Base-by-base conservation (phyloP, 2,888 invertebrate species). In the Smittia aterrima region DNA sequence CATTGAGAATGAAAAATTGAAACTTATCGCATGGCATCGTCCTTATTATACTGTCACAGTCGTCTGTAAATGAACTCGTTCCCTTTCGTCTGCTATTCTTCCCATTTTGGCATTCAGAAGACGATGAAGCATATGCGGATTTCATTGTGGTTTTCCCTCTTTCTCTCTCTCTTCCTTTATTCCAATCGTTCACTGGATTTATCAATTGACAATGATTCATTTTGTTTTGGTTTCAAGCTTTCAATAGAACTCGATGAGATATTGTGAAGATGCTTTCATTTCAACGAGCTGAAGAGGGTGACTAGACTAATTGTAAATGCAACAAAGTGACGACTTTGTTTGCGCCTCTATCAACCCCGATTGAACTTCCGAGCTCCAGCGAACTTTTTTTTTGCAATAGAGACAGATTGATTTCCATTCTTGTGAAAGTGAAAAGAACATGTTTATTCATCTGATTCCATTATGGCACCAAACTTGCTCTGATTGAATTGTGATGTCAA, bases 1-100 rank as follows among this genome's bases (percentile, higher is more conserved):
- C 70, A 32, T 71, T 71, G 58, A 72, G 54, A 72, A 62, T 72
- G 72, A 72, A 72, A 72, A 72, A 72, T 62, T 62, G 72, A 62
- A 72, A 40, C 40, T 27, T 72, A 62, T 62, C 62, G 68, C 54
- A 71, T 38, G 25, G 22, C 58, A 62, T 72, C 27, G 54, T 54
- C 54, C 72, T 72, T 72, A 72, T 62, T 72, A 58, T 72, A 54
- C 20, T 72, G 62, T 72, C 72, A 62, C 32, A 62, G 54, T 58
- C 6, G 16, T 20, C 64, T 64, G 13, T 13, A 25, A 3, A 62
- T 72, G 71, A 72, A 72, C 32, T 72, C 25, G 16, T 66, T 20
- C 22, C 18, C 22, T 22, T 58, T 47, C 16, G 47, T 47, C 16
- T 38, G 38, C 11, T 38, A 38, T 38, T 53, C 53, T 58, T 22